phyloP scores from a whole-genome alignment of 2,797 vertebrate genomes.

The Phoxinus dragarum region DNA sequence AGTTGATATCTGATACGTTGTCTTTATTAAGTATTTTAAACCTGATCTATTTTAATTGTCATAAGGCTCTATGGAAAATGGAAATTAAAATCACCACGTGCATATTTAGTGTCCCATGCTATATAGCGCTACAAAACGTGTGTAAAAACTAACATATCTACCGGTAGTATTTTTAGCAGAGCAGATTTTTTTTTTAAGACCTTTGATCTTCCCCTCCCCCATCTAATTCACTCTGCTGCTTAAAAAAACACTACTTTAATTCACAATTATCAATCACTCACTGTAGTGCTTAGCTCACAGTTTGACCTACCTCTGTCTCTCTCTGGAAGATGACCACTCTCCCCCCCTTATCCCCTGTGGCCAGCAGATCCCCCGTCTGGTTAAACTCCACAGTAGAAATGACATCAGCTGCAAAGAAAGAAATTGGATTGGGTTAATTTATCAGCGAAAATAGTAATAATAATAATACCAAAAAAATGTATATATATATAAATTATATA shows the following conservation, averaged over 20 bases:
- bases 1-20: background rate
- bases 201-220: background rate
- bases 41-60: constrained; percentile 14
- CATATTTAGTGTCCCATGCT: constrained; percentile 3
- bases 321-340: constrained; percentile 98
- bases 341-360: constrained; percentile 97
- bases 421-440: background rate
- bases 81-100: background rate
- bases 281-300: background rate
- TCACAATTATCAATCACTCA: background rate
- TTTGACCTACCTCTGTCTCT: constrained; percentile 89
- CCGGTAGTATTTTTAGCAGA: background rate
- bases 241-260: constrained; percentile 1
- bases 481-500: background rate
- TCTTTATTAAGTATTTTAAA: constrained; percentile 2
- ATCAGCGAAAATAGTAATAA: constrained; percentile 7
- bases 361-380: constrained; percentile 97
- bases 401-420: constrained; percentile 87
- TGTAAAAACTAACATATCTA: background rate
- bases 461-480: background rate
- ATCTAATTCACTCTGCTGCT: background rate
- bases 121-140: background rate
- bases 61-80: background rate
- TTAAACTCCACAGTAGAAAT: constrained; percentile 99
- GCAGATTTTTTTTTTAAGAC: background rate